Base-by-base conservation (phyloP, 2,888 invertebrate species). In the Lutraria lutraria region DNA sequence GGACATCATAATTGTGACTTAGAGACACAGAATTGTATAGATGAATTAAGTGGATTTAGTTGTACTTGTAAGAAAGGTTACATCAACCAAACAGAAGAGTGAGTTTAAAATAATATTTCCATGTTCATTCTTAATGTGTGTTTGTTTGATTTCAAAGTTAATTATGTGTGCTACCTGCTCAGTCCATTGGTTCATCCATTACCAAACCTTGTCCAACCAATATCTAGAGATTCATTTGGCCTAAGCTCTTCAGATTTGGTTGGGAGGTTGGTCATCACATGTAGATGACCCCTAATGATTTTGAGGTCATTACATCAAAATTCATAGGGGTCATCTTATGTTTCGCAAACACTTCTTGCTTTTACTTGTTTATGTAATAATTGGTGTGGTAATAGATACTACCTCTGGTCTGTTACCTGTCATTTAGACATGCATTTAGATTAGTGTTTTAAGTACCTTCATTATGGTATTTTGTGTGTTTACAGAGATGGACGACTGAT, bases 1-100 rank as follows among this genome's bases (percentile, higher is more conserved):
- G 98, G 98, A 6, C 99, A 99, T 96, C 99, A 99, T 96, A 98
- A 98, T 88, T 99, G 99, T 96, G 98, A 98, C 96, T 97, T 98
- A 0, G 97, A 98, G 88, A 98, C 98, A 4, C 98, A 99, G 97
- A 98, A 98, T 94, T 99, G 99, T 96, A 98, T 98, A 84, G 99
- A 99, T 92, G 93, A 92, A 43, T 88, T 97, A 0, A 97, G 97
- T 88, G 98, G 98, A n/a, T 99, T 98, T 96, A 97, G 98, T 95
- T 99, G 99, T 96, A 97, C 97, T 91, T 99, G 99, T 97, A 96
- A 96, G 93, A 92, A 91, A 16, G 97, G 97, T 13, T 97, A 97
- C 92, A 92, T 94, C 83, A 81, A 82, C 56, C 43, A 79, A 52
- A 83, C 72, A 0, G 89, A 89, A n/a, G 85, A 86, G 92, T 90